These are phyloP conservation scores for Scaptomyza polygonia DNA, from an alignment of 2,888 invertebrate genomes.

Conservation along the genomic window DNA sequence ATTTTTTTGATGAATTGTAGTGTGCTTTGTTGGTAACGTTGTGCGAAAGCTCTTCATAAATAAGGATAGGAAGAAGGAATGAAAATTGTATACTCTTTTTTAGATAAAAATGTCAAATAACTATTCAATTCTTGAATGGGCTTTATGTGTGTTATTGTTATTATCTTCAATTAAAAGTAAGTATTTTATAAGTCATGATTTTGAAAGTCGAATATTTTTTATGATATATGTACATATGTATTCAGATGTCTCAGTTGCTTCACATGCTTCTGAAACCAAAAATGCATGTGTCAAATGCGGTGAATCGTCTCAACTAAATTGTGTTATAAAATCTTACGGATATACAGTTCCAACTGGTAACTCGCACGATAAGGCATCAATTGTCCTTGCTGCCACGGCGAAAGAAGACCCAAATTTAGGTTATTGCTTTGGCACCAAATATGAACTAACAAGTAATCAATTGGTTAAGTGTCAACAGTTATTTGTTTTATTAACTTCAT, in stretches of 20 bases:
- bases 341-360: background rate
- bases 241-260: too few relatives aligned
- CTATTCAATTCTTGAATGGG: background rate
- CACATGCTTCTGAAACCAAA: background rate
- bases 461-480: background rate
- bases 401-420: background rate
- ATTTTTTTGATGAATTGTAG: background rate
- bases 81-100: too few relatives aligned
- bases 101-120: background rate
- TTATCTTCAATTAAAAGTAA: background rate
- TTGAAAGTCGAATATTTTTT: background rate
- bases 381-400: background rate
- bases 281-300: background rate
- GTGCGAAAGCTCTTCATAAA: background rate
- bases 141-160: background rate
- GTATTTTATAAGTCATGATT: background rate
- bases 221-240: too few relatives aligned
- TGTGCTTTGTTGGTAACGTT: too few relatives aligned
- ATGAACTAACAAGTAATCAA: background rate
- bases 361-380: background rate
- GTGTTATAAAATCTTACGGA: background rate
- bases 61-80: background rate
- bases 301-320: background rate
- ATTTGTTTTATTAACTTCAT: background rate
- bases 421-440: background rate